Evolutionary conservation across 2,888 invertebrate genomes (phyloP).

Genomic region (Apodemia mormo): DNA sequence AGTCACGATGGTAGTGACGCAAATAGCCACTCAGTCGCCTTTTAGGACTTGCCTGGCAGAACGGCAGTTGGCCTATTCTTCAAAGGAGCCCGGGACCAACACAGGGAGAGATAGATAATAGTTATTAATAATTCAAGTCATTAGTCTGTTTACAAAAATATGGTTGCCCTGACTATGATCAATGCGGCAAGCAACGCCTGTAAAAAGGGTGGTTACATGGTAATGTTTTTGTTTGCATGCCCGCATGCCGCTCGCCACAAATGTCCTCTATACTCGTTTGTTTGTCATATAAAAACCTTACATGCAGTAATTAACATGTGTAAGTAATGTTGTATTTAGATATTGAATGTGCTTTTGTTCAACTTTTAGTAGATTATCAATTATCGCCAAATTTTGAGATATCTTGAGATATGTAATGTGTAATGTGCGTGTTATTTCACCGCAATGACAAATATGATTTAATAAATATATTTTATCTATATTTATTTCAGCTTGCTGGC

Average conservation of each 20-base stretch:
- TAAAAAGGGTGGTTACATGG: constrained; percentile 49
- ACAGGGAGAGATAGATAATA: too few species aligned
- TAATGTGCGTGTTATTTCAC: too few species aligned
- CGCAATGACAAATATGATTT: too few species aligned
- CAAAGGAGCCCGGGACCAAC: too few species aligned
- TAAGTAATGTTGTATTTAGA: not conserved
- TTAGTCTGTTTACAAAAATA: not conserved
- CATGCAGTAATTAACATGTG: not conserved
- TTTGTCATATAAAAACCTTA: not conserved
- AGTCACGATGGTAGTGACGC: too few species aligned
- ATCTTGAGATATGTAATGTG: too few species aligned
- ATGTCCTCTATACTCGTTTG: constrained; percentile 33
- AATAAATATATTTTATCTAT: too few species aligned
- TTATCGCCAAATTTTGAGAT: too few species aligned
- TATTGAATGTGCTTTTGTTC: not conserved
- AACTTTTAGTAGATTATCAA: not conserved
- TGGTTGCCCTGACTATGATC: constrained; percentile 19
- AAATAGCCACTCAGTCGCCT: too few species aligned
- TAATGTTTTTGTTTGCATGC: constrained; percentile 55
- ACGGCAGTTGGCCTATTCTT: too few species aligned
- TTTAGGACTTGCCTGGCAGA: too few species aligned
- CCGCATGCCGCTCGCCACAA: constrained; percentile 57
- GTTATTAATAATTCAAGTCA: not conserved
- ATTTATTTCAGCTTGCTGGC: too few species aligned
- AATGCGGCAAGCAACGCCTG: constrained; percentile 38